Conservation (phyloP, 2,888 invertebrate species). For the Lycia hirtaria region DNA sequence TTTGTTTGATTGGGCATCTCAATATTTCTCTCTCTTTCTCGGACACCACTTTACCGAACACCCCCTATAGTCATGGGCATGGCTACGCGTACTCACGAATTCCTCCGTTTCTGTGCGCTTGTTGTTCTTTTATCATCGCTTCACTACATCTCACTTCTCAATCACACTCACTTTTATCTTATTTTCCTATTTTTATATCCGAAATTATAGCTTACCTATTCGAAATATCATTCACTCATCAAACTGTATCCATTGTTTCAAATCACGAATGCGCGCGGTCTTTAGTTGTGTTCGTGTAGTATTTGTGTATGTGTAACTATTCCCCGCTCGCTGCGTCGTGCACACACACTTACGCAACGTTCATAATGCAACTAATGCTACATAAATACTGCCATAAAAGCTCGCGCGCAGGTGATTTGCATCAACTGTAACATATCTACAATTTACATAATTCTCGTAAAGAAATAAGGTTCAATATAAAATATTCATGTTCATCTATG, state of each 20-base stretch:
- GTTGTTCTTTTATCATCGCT: constrained; percentile 80
- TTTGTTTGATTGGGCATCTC: no score
- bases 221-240: constrained; percentile 19
- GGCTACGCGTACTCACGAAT: constrained; percentile 75
- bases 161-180: constrained; percentile 34
- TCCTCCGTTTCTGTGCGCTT: constrained; percentile 83
- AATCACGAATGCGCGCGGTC: no score
- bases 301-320: no score
- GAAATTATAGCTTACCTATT: constrained; percentile 22
- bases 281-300: no score
- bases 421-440: constrained; percentile 12
- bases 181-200: constrained; percentile 6
- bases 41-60: no score
- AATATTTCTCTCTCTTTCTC: no score
- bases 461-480: constrained; percentile 16
- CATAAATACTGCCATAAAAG: no score
- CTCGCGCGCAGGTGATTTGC: no score
- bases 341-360: no score
- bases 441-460: constrained; percentile 31
- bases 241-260: no score
- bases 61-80: constrained; percentile 78
- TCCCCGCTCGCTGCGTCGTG: no score
- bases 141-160: constrained; percentile 47
- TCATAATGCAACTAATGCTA: no score
- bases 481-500: constrained; percentile 31